Evolutionary conservation across 2,797 vertebrate species (phyloP), one percentile per base, ranked within the genome.

Genomic region (Pempheris klunzingeri): DNA sequence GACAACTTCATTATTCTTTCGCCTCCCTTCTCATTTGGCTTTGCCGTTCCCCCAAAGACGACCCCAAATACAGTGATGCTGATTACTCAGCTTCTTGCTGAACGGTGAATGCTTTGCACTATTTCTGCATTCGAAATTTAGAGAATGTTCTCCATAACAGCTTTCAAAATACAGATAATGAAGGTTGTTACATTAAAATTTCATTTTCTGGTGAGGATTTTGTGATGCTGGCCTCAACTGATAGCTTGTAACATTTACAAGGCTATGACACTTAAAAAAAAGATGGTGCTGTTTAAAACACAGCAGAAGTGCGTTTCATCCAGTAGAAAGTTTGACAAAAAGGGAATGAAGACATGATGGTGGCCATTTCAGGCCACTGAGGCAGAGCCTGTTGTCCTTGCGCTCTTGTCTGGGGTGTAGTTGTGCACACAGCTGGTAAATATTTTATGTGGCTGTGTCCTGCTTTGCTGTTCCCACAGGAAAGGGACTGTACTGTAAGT

Each of bases 361-460:
- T 68, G 59, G 50, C 50, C 64, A 65, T 84, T 78, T 81, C 4
- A 67, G 69, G 63, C 47, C 60, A 68, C 75, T 41, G 67, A 80
- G 73, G 66, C 26, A 44, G 65, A 73, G 72, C 36, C 46, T 58
- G 70, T 77, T 80, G 87, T 90, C 82, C 50, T 63, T 71, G 49
- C 10, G 9, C 70, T 80, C 69, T 78, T 71, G 78, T 83, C 74
- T 73, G 46, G 57, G 36, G 53, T 84, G 77, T 68, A 79, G 82
- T 71, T 91, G 71, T 82, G 84, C 55, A 20, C 74, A 76, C 68
- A 76, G 57, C 57, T 71, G 67, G 68, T 92, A 81, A 90, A 93
- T 91, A 87, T 89, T 93, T 84, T 71, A 93, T 85, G 65, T 26
- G 64, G 78, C 55, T 54, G 65, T 65, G 79, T 82, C 75, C 79